These are phyloP conservation scores for Eupithecia insigniata DNA, from an alignment of 2,888 invertebrate species.

Conservation along the genomic window DNA sequence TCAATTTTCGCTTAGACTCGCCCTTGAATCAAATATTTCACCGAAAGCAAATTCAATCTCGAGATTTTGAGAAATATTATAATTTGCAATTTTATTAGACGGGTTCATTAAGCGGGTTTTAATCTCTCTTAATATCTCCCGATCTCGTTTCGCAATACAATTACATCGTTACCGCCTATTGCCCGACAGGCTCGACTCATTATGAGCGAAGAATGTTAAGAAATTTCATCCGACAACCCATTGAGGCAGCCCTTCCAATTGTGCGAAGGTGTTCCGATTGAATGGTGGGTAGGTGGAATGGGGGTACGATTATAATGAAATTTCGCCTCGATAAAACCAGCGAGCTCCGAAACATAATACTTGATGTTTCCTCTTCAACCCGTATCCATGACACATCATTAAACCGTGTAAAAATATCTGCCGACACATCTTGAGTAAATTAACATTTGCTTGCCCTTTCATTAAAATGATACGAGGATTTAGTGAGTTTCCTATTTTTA, in stretches of 20 bases:
- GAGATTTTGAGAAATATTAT: slow-evolving; percentile 61
- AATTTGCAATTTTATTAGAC: slow-evolving; percentile 63
- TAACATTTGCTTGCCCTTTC: slow-evolving; percentile 61
- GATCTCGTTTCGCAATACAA: slow-evolving; percentile 78
- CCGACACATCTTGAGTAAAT: slow-evolving; percentile 78
- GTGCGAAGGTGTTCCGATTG: slow-evolving; percentile 83
- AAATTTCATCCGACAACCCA: slow-evolving; percentile 84
- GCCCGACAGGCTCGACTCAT: slow-evolving; percentile 80
- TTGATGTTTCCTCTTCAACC: slow-evolving; percentile 80
- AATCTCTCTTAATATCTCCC: slow-evolving; percentile 78
- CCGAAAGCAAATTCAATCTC: slow-evolving; percentile 44
- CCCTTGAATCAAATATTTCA: slow-evolving; percentile 35
- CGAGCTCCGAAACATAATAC: slow-evolving; percentile 82
- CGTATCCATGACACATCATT: slow-evolving; percentile 82
- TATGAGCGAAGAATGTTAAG: slow-evolving; percentile 81
- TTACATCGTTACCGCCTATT: slow-evolving; percentile 81
- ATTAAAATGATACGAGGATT: slow-evolving; percentile 48
- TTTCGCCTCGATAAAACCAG: slow-evolving; percentile 81
- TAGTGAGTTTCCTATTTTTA: slow-evolving; percentile 28
- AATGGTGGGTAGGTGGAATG: slow-evolving; percentile 76
- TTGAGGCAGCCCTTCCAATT: slow-evolving; percentile 82
- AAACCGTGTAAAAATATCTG: slow-evolving; percentile 80
- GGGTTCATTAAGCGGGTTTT: slow-evolving; percentile 76
- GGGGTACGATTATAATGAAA: slow-evolving; percentile 82
- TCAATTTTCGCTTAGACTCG: slow-evolving; percentile 13